A percentile compares a stretch with the other conserved stretches of the same genome.
Evolutionary conservation across 2,888 invertebrate genomes (phyloP).

Genomic region (Nomada fucata): DNA sequence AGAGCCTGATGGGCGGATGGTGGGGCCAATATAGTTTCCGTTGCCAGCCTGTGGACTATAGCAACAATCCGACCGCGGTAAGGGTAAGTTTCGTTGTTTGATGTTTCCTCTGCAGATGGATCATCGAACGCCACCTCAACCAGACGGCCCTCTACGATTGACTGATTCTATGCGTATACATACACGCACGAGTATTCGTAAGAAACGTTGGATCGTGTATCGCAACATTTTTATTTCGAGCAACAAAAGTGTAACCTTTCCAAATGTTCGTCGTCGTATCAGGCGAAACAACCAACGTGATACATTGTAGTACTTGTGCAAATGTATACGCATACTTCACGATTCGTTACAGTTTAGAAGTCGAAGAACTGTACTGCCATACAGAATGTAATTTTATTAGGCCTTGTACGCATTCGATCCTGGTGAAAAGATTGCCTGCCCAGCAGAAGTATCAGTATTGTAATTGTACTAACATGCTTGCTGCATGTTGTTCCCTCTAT

Average conservation of each 20-base stretch:
- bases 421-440: background rate
- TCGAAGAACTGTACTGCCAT: slow-evolving; percentile 8
- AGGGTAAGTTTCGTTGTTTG: slow-evolving; percentile 89
- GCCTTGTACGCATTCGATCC: slow-evolving; percentile 33
- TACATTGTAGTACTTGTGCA: background rate
- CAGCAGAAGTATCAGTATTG: slow-evolving; percentile 8
- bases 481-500: slow-evolving; percentile 21
- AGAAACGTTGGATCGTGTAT: background rate
- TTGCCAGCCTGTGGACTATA: slow-evolving; percentile 96
- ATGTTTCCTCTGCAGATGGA: slow-evolving; percentile 39
- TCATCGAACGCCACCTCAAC: slow-evolving; percentile 45
- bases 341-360: background rate
- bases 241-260: no score
- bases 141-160: slow-evolving; percentile 60
- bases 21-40: slow-evolving; percentile 94
- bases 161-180: slow-evolving; percentile 11
- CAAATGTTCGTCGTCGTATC: no score
- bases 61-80: slow-evolving; percentile 90
- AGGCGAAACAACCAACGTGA: background rate
- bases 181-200: background rate
- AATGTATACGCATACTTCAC: slow-evolving; percentile 15
- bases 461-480: slow-evolving; percentile 26
- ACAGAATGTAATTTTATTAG: background rate
- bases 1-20: slow-evolving; percentile 96
- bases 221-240: no score